These are phyloP conservation scores for human (Homo sapiens) DNA, from an alignment of 2,113 vertebrate species.

Conservation along the genomic window DNA sequence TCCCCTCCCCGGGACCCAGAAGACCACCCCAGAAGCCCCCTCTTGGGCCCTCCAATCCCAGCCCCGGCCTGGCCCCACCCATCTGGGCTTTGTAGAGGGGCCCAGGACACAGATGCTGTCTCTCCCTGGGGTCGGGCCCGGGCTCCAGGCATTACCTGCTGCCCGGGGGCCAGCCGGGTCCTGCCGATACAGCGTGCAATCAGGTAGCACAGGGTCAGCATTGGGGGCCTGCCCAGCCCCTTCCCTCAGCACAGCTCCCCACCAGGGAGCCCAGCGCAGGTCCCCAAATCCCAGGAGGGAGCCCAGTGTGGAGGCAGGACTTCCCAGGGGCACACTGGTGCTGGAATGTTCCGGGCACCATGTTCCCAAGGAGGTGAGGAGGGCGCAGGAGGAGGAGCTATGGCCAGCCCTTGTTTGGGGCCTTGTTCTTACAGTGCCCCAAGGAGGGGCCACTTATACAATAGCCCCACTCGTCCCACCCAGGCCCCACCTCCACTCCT, in stretches of 20 bases:
- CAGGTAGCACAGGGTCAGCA: conserved; percentile 83
- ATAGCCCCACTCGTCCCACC: not conserved
- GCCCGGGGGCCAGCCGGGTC: not conserved
- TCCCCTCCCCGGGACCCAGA: not conserved
- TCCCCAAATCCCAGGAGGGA: not conserved
- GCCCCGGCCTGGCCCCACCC: not conserved
- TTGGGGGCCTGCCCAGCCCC: conserved; percentile 28
- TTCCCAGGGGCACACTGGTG: not conserved
- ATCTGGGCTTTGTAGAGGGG: not conserved
- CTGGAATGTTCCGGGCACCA: conserved; percentile 58
- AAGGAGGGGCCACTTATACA: conserved; percentile 40
- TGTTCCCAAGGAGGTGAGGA: conserved; percentile 34
- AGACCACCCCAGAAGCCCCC: no score
- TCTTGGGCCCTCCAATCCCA: not conserved
- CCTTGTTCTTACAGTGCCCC: not conserved
- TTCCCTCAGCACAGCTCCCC: not conserved
- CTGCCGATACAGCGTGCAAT: conserved; percentile 65
- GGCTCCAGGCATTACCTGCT: conserved; percentile 68
- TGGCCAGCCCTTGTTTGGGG: not conserved
- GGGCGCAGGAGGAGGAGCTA: conserved; percentile 39
- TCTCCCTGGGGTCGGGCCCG: not conserved
- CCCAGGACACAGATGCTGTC: not conserved
- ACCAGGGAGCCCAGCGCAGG: not conserved
- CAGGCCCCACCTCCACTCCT: not conserved
- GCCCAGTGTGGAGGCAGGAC: not conserved